These are phyloP conservation scores for Actenoides lindsayi DNA, from an alignment of 2,113 vertebrate species.

Conservation along the genomic window DNA sequence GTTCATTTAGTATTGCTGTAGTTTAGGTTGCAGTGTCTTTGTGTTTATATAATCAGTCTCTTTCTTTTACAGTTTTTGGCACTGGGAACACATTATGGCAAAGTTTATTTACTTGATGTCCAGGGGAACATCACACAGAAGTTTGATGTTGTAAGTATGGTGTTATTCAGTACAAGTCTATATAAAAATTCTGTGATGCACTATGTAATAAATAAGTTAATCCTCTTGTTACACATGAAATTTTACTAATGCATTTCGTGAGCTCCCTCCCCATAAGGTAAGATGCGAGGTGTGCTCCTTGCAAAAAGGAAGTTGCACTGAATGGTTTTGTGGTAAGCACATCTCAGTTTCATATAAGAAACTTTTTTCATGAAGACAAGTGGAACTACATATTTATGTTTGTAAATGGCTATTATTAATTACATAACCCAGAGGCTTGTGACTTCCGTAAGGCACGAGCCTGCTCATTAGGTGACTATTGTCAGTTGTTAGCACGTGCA, in stretches of 20 bases:
- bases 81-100: slow-evolving; percentile 96
- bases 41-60: slow-evolving; percentile 31
- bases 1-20: neutral
- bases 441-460: neutral
- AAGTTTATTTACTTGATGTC: slow-evolving; percentile 95
- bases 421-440: neutral
- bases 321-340: neutral
- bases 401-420: slow-evolving; percentile 16
- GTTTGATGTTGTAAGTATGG: slow-evolving; percentile 95
- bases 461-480: slow-evolving; percentile 35
- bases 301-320: neutral
- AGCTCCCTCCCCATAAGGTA: neutral
- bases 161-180: neutral
- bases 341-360: neutral
- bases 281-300: neutral
- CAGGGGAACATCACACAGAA: slow-evolving; percentile 97
- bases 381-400: slow-evolving; percentile 1
- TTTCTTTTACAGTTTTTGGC: slow-evolving; percentile 89
- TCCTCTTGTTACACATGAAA: neutral
- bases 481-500: neutral
- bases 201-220: neutral
- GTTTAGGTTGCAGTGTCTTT: neutral
- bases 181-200: neutral
- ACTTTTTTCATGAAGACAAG: neutral
- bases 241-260: neutral